These are phyloP conservation scores for Nasonia longicornis DNA, from an alignment of 1,140 invertebrate genomes.

Conservation along the genomic window DNA sequence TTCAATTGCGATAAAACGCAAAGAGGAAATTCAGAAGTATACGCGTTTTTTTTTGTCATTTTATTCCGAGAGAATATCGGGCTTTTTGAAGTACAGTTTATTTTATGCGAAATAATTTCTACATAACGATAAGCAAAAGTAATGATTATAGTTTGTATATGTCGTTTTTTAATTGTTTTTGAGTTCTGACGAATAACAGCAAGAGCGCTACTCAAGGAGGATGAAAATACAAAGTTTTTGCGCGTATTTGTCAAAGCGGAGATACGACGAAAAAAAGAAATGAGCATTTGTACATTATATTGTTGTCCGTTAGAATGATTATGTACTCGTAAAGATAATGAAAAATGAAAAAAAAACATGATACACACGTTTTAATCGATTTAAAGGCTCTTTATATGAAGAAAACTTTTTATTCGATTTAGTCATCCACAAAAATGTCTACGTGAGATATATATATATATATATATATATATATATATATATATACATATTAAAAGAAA, in stretches of 20 bases:
- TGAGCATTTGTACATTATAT: slow-evolving; percentile 43
- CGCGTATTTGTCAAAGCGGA: neutral
- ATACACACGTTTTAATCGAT: slow-evolving; percentile 12
- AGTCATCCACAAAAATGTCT: slow-evolving; percentile 14
- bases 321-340: slow-evolving; percentile 18
- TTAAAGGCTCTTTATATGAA: slow-evolving; percentile 40
- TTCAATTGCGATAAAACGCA: neutral
- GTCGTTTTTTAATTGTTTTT: neutral
- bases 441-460: neutral
- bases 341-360: slow-evolving; percentile 4
- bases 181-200: neutral
- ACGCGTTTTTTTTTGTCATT: neutral
- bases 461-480: neutral
- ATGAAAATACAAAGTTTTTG: neutral
- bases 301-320: slow-evolving; percentile 43
- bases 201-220: neutral
- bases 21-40: neutral
- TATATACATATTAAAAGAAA: neutral
- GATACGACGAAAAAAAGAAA: slow-evolving; percentile 1
- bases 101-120: too few species aligned
- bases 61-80: neutral
- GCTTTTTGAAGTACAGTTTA: neutral
- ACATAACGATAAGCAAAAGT: too few species aligned
- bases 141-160: neutral
- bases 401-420: slow-evolving; percentile 41